Conservation (phyloP, 2,113 vertebrate genomes). For the Brachirus orientalis region DNA sequence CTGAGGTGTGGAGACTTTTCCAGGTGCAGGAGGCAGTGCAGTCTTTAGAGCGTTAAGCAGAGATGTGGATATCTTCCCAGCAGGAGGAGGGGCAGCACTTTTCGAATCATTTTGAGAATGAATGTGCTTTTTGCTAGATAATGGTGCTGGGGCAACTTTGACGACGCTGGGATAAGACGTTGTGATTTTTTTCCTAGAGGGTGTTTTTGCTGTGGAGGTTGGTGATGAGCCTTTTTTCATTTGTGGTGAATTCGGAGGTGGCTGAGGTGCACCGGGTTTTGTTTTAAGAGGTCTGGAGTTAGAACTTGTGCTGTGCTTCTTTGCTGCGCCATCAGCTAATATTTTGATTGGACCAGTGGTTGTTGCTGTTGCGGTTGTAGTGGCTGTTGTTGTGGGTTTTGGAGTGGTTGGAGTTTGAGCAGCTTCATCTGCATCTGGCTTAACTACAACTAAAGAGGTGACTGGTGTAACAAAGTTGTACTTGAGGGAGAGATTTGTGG, state of each 20-base stretch:
- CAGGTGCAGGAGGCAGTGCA: constrained; percentile 48
- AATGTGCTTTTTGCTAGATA: constrained; percentile 48
- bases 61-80: constrained; percentile 42
- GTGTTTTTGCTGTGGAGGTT: constrained; percentile 33
- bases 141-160: constrained; percentile 54
- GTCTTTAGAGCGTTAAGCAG: constrained; percentile 55
- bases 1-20: constrained; percentile 50
- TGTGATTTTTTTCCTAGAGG: constrained; percentile 59
- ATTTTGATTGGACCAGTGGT: constrained; percentile 37
- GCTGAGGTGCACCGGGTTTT: constrained; percentile 51
- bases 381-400: constrained; percentile 43
- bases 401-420: constrained; percentile 50
- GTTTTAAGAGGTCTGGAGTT: constrained; percentile 46
- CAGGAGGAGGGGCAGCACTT: constrained; percentile 27
- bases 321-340: constrained; percentile 3
- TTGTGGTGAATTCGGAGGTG: constrained; percentile 35
- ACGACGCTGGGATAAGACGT: constrained; percentile 30
- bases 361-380: constrained; percentile 44
- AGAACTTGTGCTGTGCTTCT: constrained; percentile 37
- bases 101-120: constrained; percentile 44
- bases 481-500: constrained; percentile 85
- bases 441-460: constrained; percentile 86
- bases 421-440: constrained; percentile 76
- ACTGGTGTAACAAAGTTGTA: constrained; percentile 88
- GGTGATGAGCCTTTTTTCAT: constrained; percentile 31